Conservation (phyloP, 2,113 vertebrate genomes). For the Seriola aureovittata region DNA sequence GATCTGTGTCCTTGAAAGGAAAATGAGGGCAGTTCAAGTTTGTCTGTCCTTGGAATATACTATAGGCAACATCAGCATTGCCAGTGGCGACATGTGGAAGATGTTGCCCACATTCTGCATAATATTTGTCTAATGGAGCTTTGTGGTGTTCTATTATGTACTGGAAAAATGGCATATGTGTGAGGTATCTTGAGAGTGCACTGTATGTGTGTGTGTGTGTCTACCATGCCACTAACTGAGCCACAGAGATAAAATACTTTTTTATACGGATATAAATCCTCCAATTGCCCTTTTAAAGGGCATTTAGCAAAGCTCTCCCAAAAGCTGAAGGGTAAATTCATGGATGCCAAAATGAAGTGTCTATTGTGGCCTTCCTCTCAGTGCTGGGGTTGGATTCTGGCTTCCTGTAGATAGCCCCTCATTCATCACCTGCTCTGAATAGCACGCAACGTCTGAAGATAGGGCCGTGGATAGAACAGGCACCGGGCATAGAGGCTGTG, state of each 20-base stretch:
- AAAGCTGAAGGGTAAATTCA: constrained; percentile 90
- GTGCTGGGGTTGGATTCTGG: constrained; percentile 83
- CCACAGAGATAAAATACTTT: constrained; percentile 30
- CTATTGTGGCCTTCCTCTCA: constrained; percentile 90
- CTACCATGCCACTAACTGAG: constrained; percentile 12
- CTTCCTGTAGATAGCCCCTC: constrained; percentile 91
- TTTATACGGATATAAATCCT: constrained; percentile 48
- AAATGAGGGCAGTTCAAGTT: constrained; percentile 28
- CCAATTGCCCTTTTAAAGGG: not conserved
- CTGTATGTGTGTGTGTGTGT: not conserved
- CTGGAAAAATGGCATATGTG: not conserved
- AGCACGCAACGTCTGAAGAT: constrained; percentile 74
- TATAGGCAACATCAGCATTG: constrained; percentile 13
- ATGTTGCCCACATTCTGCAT: constrained; percentile 10
- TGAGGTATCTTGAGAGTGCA: not conserved
- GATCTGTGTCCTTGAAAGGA: constrained; percentile 33
- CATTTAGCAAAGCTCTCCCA: constrained; percentile 82
- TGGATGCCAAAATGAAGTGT: constrained; percentile 89
- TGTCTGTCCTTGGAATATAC: constrained; percentile 37
- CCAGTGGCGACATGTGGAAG: constrained; percentile 27
- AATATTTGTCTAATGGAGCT: constrained; percentile 15
- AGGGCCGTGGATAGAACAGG: constrained; percentile 50
- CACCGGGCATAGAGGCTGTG: constrained; percentile 50
- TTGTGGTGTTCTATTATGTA: constrained; percentile 5
- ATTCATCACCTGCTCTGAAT: constrained; percentile 98